phyloP scores from a whole-genome alignment of 2,888 invertebrate species.

The Spisula subtruncata region DNA sequence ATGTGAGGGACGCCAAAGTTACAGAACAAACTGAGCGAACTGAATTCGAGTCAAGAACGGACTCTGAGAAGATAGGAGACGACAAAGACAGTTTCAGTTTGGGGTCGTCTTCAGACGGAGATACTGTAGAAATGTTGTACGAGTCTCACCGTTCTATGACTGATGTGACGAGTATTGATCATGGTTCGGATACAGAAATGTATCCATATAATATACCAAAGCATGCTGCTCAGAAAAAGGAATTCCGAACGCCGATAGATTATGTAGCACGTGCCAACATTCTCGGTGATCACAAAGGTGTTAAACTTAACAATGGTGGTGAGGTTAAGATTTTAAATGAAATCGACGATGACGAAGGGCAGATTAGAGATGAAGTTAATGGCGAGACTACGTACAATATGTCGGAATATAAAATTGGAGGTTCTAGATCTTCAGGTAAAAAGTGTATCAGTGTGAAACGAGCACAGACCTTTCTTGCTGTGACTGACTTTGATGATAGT shows the following conservation, averaged over 20 bases:
- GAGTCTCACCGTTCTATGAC: conserved; percentile 43
- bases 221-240: neutral
- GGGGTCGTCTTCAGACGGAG: conserved; percentile 59
- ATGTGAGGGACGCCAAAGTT: neutral
- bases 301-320: neutral
- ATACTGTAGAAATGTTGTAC: conserved; percentile 69
- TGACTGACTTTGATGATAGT: conserved; percentile 48
- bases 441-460: conserved; percentile 15
- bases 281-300: neutral
- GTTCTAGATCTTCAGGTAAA: neutral
- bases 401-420: neutral
- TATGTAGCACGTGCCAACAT: conserved; percentile 20
- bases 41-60: neutral
- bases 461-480: conserved; percentile 38
- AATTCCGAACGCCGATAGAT: neutral
- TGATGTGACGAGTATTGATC: neutral
- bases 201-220: neutral
- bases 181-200: neutral
- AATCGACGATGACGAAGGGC: neutral
- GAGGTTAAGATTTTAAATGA: neutral
- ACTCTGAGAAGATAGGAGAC: neutral
- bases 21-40: neutral
- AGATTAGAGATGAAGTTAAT: neutral
- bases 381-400: neutral
- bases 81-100: neutral